phyloP scores from a whole-genome alignment of 2,888 invertebrate genomes.

The Cheilosia urbana region DNA sequence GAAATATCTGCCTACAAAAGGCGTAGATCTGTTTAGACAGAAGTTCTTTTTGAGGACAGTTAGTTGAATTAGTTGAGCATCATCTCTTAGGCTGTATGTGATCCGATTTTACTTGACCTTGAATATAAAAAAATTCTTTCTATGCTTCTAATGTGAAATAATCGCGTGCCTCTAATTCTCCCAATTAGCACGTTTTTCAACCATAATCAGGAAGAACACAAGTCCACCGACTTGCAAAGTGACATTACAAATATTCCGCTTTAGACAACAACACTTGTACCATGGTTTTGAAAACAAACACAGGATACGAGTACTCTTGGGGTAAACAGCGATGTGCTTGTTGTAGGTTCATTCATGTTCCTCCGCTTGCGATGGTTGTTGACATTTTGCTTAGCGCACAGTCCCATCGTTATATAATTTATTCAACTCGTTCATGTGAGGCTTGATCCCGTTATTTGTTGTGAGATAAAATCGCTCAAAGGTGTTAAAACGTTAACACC shows the following conservation, averaged over 20 bases:
- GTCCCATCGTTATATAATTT: slow-evolving; percentile 9
- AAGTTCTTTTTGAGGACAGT: too few relatives aligned
- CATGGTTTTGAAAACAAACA: slow-evolving; percentile 16
- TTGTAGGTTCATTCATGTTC: slow-evolving; percentile 4
- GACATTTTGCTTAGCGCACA: slow-evolving; percentile 36
- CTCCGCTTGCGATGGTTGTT: slow-evolving; percentile 3
- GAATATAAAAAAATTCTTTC: not conserved
- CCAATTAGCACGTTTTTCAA: slow-evolving; percentile 53
- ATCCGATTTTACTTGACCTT: slow-evolving; percentile 17
- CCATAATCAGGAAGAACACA: slow-evolving; percentile 57
- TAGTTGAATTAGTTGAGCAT: too few relatives aligned
- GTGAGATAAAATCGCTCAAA: slow-evolving; percentile 6
- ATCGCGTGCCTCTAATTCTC: slow-evolving; percentile 53
- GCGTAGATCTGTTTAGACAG: too few relatives aligned
- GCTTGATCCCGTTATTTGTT: slow-evolving; percentile 39
- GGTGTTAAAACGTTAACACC: slow-evolving; percentile 44
- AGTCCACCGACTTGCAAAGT: slow-evolving; percentile 45
- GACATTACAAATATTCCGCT: slow-evolving; percentile 41
- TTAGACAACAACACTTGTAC: slow-evolving; percentile 11
- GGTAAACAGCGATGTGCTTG: slow-evolving; percentile 24
- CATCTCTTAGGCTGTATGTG: too few relatives aligned
- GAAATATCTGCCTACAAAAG: too few relatives aligned
- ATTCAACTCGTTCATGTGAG: slow-evolving; percentile 18
- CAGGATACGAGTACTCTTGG: not conserved
- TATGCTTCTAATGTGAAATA: not conserved